Evolutionary conservation across 2,113 vertebrate genomes (phyloP).

Genomic region (Tapirus terrestris): DNA sequence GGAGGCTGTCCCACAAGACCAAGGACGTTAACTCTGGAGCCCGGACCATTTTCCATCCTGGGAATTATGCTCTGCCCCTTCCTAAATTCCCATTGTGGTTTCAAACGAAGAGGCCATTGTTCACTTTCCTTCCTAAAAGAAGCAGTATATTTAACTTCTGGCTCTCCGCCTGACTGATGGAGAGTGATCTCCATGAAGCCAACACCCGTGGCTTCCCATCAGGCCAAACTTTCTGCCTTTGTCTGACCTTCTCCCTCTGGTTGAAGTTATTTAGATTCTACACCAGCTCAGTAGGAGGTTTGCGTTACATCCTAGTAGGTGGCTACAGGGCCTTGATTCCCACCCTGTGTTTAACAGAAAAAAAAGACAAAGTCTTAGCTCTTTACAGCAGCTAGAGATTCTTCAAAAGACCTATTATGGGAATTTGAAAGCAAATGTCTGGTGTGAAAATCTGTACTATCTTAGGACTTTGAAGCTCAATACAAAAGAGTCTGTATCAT

Average conservation of each 20-base stretch:
- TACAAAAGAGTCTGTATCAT: conserved; percentile 9
- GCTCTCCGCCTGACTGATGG: conserved; percentile 64
- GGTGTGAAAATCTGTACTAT: conserved; percentile 49
- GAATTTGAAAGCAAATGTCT: conserved; percentile 50
- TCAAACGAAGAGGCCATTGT: conserved; percentile 69
- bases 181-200: conserved; percentile 35
- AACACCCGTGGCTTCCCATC: conserved; percentile 73
- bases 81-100: conserved; percentile 69
- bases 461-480: conserved; percentile 52
- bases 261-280: conserved; percentile 1
- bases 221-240: neutral
- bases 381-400: conserved; percentile 16
- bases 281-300: neutral
- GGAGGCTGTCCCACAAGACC: neutral
- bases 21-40: neutral
- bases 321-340: neutral
- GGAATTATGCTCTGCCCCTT: conserved; percentile 50
- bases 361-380: neutral
- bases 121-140: conserved; percentile 72
- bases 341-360: neutral
- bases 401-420: conserved; percentile 52
- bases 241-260: neutral
- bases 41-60: conserved; percentile 56
- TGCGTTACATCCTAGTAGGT: neutral
- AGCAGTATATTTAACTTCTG: conserved; percentile 81